Evolutionary conservation across 37 sponge, comb jelly and placozoan species (phyloP).

Genomic region (Eunapius fragilis): DNA sequence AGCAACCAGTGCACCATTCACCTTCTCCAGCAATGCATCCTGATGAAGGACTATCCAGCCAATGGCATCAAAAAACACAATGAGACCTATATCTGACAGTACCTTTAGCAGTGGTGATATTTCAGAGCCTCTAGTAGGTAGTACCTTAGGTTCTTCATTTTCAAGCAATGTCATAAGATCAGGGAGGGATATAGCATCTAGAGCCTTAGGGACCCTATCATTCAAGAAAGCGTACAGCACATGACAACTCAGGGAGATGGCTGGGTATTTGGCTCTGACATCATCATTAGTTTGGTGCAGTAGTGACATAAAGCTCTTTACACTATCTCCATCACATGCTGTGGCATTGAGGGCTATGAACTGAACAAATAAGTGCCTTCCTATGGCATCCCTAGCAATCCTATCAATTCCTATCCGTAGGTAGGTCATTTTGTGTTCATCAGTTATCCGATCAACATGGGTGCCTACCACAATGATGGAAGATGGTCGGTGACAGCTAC

Average conservation of each 20-base stretch:
- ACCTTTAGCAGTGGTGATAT: not conserved
- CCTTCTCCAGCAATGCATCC: not conserved
- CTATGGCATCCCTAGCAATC: not conserved
- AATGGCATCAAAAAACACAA: too few species aligned
- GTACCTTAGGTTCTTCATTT: not conserved
- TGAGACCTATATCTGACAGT: not conserved
- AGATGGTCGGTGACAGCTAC: not conserved
- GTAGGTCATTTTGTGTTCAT: not conserved
- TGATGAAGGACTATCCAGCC: conserved; percentile 10
- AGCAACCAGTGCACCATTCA: conserved; percentile 8
- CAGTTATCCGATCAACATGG: conserved; percentile 2
- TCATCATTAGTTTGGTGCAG: too few species aligned
- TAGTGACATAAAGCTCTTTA: not conserved
- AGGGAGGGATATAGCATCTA: not conserved
- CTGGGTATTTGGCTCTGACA: too few species aligned
- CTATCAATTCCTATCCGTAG: not conserved
- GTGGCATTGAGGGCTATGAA: not conserved
- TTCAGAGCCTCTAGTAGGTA: not conserved
- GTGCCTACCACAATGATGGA: not conserved
- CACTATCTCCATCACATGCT: not conserved
- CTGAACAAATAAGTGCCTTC: not conserved
- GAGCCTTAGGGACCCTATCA: not conserved
- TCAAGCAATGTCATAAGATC: not conserved
- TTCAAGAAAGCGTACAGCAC: too few species aligned
- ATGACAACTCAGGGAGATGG: too few species aligned